Conservation (phyloP, 2,888 invertebrate species). For the Platycnemis pennipes region DNA sequence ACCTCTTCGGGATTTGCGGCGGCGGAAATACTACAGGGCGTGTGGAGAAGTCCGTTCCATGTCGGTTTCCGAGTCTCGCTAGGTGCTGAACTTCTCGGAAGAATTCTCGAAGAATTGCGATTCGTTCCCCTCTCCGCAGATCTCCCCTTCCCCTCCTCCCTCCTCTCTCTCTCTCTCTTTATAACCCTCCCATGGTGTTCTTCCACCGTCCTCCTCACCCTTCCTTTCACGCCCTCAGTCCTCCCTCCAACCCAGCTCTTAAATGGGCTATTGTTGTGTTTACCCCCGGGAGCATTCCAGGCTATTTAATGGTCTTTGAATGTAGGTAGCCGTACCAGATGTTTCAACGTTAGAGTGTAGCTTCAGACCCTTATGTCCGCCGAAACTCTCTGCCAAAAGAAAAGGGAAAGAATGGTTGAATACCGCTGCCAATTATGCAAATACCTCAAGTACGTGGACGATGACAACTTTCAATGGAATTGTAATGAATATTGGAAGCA, state of each 20-base stretch:
- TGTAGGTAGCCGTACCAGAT: background rate
- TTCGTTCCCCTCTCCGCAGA: background rate
- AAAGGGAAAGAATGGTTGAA: no score
- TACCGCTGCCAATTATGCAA: no score
- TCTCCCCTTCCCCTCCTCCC: background rate
- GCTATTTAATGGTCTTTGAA: slow-evolving; percentile 4
- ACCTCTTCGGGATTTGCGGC: background rate
- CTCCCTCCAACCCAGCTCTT: background rate
- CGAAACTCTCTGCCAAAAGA: no score
- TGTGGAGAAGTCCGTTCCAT: background rate
- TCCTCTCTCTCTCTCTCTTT: background rate
- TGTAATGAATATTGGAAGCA: no score
- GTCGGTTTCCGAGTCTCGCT: background rate
- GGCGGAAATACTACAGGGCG: background rate
- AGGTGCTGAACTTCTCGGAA: slow-evolving; percentile 3
- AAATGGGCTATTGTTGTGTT: background rate
- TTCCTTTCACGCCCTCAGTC: background rate
- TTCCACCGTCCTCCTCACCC: background rate
- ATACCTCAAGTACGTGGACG: no score
- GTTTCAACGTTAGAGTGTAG: background rate
- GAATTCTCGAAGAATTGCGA: background rate
- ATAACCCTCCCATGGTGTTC: background rate
- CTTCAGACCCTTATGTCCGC: no score
- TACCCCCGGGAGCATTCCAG: background rate
- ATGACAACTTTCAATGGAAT: no score